These are phyloP conservation scores for Etheostoma cragini DNA, from an alignment of 2,113 vertebrate species.

Conservation along the genomic window DNA sequence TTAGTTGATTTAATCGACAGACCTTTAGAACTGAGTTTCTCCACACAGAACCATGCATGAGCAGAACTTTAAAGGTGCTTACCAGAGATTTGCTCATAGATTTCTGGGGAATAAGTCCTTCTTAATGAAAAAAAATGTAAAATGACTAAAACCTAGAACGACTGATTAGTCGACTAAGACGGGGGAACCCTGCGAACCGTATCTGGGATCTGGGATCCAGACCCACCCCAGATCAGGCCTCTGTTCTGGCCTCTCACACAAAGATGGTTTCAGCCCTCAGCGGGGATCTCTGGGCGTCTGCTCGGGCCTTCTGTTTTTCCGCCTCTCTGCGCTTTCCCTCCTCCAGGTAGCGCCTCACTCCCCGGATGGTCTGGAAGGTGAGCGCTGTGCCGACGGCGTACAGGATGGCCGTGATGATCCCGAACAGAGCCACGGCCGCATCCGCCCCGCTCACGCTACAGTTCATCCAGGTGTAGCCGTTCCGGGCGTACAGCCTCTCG, in stretches of 20 bases:
- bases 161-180: no score
- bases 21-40: no score
- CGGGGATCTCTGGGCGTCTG: slow-evolving; percentile 22
- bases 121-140: no score
- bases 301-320: slow-evolving; percentile 2
- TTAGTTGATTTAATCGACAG: no score
- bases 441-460: slow-evolving; percentile 87
- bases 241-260: slow-evolving; percentile 50
- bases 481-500: slow-evolving; percentile 83
- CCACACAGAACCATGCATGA: no score
- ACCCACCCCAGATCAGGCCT: neutral
- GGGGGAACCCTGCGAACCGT: no score
- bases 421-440: slow-evolving; percentile 85
- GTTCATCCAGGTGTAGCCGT: slow-evolving; percentile 90
- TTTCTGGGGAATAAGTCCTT: no score
- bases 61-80: no score
- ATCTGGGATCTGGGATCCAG: neutral
- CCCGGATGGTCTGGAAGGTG: slow-evolving; percentile 75
- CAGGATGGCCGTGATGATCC: slow-evolving; percentile 81
- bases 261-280: slow-evolving; percentile 53
- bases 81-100: no score
- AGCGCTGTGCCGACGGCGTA: slow-evolving; percentile 79
- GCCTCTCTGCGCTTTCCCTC: slow-evolving; percentile 54
- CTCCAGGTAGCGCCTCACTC: slow-evolving; percentile 66
- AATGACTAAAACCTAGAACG: no score